Conservation (phyloP, 92 coral and sea anemone species). For the Isaurus tuberculatus region DNA sequence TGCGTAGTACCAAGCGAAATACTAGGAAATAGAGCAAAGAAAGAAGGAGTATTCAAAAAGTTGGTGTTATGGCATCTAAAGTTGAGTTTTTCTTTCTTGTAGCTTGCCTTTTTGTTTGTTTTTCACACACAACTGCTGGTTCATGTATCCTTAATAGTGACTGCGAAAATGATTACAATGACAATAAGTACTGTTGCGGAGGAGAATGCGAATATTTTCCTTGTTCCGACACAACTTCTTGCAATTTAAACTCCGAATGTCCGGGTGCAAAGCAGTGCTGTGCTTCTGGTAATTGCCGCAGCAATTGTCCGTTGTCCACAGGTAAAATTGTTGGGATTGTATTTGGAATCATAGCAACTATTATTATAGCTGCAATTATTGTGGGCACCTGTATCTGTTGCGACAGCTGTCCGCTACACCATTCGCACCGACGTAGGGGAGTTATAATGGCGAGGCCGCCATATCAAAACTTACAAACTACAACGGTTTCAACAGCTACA, state of each 20-base stretch:
- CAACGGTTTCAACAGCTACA: background rate
- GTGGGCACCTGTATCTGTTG: background rate
- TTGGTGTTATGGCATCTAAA: background rate
- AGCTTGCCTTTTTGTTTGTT: background rate
- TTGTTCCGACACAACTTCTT: slow-evolving; percentile 8
- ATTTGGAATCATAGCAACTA: background rate
- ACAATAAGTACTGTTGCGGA: slow-evolving; percentile 4
- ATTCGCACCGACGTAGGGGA: background rate
- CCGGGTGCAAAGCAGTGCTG: slow-evolving; percentile 9
- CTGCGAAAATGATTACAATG: background rate
- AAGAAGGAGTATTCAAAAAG: background rate
- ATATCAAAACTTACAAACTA: background rate
- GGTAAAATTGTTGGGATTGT: slow-evolving; percentile 2
- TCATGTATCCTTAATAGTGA: slow-evolving; percentile 22
- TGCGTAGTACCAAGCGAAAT: background rate
- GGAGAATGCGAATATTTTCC: background rate
- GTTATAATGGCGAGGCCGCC: background rate
- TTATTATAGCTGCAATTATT: background rate
- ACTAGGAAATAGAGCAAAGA: background rate
- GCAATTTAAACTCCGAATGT: background rate
- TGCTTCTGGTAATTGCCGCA: slow-evolving; percentile 24
- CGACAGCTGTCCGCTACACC: slow-evolving; percentile 10
- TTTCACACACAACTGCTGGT: background rate
- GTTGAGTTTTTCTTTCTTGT: background rate
- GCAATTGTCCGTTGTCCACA: slow-evolving; percentile 5